Evolutionary conservation across 2,888 invertebrate species (phyloP), one percentile per base, ranked within the genome.

Genomic region (Pristionchus exspectatus): DNA sequence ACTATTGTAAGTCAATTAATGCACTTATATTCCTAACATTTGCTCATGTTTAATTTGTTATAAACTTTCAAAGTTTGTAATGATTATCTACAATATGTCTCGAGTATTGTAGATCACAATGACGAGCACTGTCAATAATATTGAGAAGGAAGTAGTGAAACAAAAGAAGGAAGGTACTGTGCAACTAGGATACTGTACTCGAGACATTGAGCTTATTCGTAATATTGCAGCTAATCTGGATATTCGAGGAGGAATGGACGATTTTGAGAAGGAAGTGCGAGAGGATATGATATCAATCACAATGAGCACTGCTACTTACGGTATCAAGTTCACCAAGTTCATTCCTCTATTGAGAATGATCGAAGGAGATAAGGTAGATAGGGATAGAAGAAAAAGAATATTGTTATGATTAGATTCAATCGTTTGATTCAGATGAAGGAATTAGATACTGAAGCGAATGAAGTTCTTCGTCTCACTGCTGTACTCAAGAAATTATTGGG

Each of bases 81-180:
- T 50, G 44, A 50, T 50, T 50, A 12, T 7, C n/a, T 2, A 69
- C 4, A 9, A 69, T 27, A 18, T 4, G n/a, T n/a, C n/a, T n/a
- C n/a, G n/a, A n/a, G n/a, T n/a, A 30, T 33, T 72, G 50, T 21
- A 77, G 77, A 24, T 77, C 24, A 44, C 77, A 18, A 77, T 44
- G 77, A 50, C 77, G 24, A 44, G 44, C 18, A 44, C 33, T 24
- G 77, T 77, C 24, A 77, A 77, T 21, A 77, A 24, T 2, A 44
- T 77, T 24, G 30, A 77, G 44, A 77, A 50, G 77, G 77, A 77
- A 50, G 38, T 77, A 44, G 24, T 7, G 77, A 44, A 77, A 33
- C 38, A 44, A 44, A 77, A n/a, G 21, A 50, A 77, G 77, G 77
- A 77, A 50, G 77, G 77, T 77, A 44, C 5, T 4, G 69, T 69